Evolutionary conservation across 2,113 vertebrate genomes (phyloP).

Genomic region (Cottus gobio): DNA sequence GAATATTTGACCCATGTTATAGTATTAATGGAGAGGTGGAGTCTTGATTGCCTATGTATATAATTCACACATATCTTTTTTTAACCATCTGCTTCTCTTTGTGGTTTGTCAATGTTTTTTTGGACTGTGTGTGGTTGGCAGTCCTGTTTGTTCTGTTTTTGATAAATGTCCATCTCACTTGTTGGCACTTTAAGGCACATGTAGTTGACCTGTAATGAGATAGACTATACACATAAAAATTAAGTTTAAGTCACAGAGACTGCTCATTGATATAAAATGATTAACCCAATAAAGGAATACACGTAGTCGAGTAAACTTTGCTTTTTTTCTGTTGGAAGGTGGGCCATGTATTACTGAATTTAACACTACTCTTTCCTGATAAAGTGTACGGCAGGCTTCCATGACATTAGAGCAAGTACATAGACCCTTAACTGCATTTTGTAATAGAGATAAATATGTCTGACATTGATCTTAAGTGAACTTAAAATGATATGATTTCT

Average conservation of each 20-base stretch:
- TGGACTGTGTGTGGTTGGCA: not conserved
- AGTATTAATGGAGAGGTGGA: not conserved
- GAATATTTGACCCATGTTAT: not conserved
- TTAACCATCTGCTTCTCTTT: not conserved
- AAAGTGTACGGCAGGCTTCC: slow-evolving; percentile 24
- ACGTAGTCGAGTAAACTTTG: not conserved
- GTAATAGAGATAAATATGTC: no score
- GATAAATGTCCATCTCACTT: not conserved
- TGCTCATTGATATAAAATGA: not conserved
- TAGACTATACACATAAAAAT: not conserved
- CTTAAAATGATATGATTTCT: no score
- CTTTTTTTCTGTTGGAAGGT: not conserved
- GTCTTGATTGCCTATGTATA: not conserved
- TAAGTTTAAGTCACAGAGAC: not conserved
- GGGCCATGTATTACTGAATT: not conserved
- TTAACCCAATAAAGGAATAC: not conserved
- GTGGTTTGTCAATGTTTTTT: not conserved
- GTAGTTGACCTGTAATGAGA: not conserved
- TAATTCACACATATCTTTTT: not conserved
- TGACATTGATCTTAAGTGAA: no score
- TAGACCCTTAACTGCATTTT: no score
- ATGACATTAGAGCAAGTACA: no score
- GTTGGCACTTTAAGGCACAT: not conserved
- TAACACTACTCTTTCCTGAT: not conserved
- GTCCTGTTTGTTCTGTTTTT: not conserved